Percentiles rank a stretch among this genome's conserved stretches.
Evolutionary conservation across 92 coral and sea anemone genomes (phyloP).

Genomic region (Micromussa lordhowensis): DNA sequence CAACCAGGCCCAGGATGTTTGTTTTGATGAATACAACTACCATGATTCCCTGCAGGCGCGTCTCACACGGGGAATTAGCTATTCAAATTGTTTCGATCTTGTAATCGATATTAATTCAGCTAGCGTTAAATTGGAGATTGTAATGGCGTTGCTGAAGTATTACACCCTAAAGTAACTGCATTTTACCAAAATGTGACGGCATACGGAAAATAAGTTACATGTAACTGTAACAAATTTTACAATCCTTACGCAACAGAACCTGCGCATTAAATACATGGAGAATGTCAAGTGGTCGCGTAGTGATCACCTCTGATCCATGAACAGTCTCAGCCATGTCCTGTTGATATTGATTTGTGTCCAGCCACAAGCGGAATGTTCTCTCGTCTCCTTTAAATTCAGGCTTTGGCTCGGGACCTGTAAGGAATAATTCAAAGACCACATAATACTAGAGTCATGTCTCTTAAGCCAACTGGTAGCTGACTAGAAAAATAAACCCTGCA

Average conservation of each 20-base stretch:
- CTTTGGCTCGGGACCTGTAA: constrained; percentile 94
- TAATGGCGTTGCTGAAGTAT: no score
- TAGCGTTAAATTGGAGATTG: no score
- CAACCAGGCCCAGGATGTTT: no score
- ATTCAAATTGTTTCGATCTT: no score
- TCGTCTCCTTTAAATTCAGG: constrained; percentile 95
- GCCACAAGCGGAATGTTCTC: constrained; percentile 93
- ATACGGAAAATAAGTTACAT: no score
- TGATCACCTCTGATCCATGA: constrained; percentile 92
- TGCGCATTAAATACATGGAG: neutral
- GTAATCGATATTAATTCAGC: no score
- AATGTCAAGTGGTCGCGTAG: neutral
- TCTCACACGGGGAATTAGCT: no score
- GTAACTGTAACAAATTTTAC: neutral
- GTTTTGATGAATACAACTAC: no score
- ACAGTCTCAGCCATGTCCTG: constrained; percentile 98
- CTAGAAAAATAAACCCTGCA: no score
- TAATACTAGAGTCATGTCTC: neutral
- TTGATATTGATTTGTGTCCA: constrained; percentile 97
- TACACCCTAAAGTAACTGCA: no score
- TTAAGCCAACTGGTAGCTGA: neutral
- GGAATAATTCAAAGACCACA: neutral
- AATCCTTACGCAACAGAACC: neutral
- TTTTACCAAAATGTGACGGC: no score
- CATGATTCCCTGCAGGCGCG: no score